These are phyloP conservation scores for Scalopus aquaticus DNA, from an alignment of 2,113 vertebrate species.

Conservation along the genomic window DNA sequence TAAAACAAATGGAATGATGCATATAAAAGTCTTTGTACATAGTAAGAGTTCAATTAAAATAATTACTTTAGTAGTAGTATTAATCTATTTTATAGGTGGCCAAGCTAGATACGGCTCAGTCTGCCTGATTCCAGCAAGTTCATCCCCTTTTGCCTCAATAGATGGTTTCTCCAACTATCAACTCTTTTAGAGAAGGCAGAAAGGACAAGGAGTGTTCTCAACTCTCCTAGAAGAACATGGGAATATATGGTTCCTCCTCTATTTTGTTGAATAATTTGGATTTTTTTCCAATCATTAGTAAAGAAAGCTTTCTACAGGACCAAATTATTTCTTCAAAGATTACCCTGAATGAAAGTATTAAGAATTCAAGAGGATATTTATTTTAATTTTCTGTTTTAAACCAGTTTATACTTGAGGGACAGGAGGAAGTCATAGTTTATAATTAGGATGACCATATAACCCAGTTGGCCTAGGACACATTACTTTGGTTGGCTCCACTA, in stretches of 20 bases:
- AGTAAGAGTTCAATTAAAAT: neutral
- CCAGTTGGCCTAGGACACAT: neutral
- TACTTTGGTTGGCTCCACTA: neutral
- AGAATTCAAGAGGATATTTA: neutral
- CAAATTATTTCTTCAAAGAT: constrained; percentile 4
- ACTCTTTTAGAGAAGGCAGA: neutral
- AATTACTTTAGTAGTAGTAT: neutral
- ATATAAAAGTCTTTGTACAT: neutral
- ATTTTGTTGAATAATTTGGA: neutral
- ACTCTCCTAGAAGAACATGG: neutral
- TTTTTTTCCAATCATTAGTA: neutral
- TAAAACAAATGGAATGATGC: neutral
- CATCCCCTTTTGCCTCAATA: neutral
- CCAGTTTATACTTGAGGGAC: neutral
- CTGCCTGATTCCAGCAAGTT: neutral
- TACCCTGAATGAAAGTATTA: neutral
- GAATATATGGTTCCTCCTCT: neutral
- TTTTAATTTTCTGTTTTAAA: constrained; percentile 29
- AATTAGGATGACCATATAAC: neutral
- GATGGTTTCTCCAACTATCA: neutral
- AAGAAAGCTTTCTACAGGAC: neutral
- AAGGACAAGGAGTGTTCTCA: neutral
- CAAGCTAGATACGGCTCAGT: neutral
- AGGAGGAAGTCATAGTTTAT: neutral
- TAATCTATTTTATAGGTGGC: neutral